phyloP scores from a whole-genome alignment of 64 coral and sea anemone genomes.

The Stylophora pistillata region DNA sequence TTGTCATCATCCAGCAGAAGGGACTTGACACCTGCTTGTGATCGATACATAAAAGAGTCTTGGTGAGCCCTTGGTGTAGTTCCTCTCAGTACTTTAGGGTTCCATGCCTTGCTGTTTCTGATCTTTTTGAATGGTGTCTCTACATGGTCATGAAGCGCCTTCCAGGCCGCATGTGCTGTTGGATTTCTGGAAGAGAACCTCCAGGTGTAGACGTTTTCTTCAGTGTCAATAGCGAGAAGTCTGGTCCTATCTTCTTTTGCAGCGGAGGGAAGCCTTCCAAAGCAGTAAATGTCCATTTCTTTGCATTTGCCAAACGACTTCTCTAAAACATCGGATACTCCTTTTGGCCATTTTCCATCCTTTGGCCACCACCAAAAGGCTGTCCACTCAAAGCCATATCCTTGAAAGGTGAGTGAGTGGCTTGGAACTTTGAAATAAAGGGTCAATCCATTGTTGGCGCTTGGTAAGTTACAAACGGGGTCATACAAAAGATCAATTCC shows the following conservation, averaged over 20 bases:
- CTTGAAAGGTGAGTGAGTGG: slow-evolving; percentile 30
- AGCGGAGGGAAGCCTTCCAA: slow-evolving; percentile 53
- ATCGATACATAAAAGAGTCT: slow-evolving; percentile 66
- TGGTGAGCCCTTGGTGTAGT: slow-evolving; percentile 23
- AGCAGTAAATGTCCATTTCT: slow-evolving; percentile 28
- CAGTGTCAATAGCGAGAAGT: slow-evolving; percentile 50
- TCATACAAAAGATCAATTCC: slow-evolving; percentile 61
- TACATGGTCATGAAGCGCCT: neutral
- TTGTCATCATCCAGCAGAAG: slow-evolving; percentile 57
- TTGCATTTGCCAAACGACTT: slow-evolving; percentile 35
- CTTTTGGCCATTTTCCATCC: slow-evolving; percentile 2
- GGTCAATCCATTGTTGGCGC: slow-evolving; percentile 41
- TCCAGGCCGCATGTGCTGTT: neutral
- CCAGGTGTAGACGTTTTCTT: slow-evolving; percentile 35
- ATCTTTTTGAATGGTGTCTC: neutral
- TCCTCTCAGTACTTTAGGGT: neutral
- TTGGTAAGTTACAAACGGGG: slow-evolving; percentile 52
- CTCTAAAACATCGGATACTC: slow-evolving; percentile 23
- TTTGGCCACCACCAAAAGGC: slow-evolving; percentile 60
- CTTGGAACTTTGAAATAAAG: slow-evolving; percentile 59
- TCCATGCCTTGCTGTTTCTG: neutral
- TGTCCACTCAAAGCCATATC: slow-evolving; percentile 58
- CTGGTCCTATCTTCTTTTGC: slow-evolving; percentile 49
- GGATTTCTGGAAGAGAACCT: slow-evolving; percentile 1
- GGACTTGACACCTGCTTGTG: slow-evolving; percentile 46